These are phyloP conservation scores for Ciconia stormi DNA, from an alignment of 2,113 vertebrate genomes.

Conservation along the genomic window DNA sequence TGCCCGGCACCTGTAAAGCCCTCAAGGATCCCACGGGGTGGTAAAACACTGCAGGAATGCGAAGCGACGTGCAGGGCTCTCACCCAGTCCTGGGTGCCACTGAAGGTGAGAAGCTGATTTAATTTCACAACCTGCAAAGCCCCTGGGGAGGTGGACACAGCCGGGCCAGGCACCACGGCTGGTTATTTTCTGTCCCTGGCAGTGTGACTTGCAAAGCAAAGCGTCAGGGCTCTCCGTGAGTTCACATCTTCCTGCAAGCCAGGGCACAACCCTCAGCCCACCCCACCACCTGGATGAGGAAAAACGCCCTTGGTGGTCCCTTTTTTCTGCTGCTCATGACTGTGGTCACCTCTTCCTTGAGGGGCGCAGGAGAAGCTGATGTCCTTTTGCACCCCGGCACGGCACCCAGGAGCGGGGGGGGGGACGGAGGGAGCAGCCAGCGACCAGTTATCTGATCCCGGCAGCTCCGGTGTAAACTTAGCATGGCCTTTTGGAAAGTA, in stretches of 20 bases:
- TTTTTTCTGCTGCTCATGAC: not conserved
- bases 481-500: constrained; percentile 65
- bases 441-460: not conserved
- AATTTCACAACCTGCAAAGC: constrained; percentile 12
- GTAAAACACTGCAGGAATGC: not conserved
- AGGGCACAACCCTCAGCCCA: not conserved
- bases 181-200: not conserved
- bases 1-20: not conserved
- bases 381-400: not conserved
- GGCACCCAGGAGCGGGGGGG: not conserved
- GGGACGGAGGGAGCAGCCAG: not conserved
- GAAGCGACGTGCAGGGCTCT: accelerated
- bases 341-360: accelerated
- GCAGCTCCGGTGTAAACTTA: constrained; percentile 63
- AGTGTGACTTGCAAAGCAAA: not conserved
- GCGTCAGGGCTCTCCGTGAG: accelerated
- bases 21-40: not conserved
- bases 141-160: not conserved
- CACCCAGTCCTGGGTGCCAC: not conserved
- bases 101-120: not conserved
- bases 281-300: accelerated
- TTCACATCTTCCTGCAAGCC: not conserved
- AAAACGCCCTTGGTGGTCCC: not conserved
- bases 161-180: not conserved
- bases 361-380: not conserved